Conservation (phyloP, 2,888 invertebrate genomes). For the Noctua pronuba region DNA sequence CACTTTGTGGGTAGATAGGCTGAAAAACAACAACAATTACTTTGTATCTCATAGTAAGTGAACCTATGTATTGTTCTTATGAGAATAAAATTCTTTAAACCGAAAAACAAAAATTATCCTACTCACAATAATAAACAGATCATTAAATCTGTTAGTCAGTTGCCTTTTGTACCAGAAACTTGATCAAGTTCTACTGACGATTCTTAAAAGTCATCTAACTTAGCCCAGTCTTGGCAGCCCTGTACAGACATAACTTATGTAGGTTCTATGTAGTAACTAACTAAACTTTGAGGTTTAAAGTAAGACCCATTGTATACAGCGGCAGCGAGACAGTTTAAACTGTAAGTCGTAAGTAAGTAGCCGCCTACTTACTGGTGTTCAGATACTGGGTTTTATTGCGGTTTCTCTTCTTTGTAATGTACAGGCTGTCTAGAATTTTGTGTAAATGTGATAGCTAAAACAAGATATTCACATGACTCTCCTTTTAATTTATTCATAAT, state of each 20-base stretch:
- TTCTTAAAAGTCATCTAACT: constrained; percentile 3
- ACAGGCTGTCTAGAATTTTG: neutral
- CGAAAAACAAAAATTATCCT: too few species aligned
- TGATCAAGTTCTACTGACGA: neutral
- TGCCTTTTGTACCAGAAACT: neutral
- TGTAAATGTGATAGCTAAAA: neutral
- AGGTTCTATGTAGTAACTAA: constrained; percentile 18
- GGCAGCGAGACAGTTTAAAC: constrained; percentile 7
- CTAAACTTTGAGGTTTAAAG: constrained; percentile 34
- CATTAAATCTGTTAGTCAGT: neutral
- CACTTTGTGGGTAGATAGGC: neutral
- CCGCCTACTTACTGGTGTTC: neutral
- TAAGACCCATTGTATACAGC: constrained; percentile 36
- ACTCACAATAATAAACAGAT: neutral
- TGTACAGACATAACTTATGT: constrained; percentile 11
- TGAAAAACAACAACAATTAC: too few species aligned
- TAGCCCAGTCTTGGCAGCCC: constrained; percentile 1
- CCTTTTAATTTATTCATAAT: neutral
- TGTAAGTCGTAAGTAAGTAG: neutral
- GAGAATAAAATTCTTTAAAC: too few species aligned
- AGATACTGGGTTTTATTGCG: constrained; percentile 5
- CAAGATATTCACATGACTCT: neutral
- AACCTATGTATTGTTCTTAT: too few species aligned
- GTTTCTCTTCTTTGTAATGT: neutral
- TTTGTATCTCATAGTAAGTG: too few species aligned